These are phyloP conservation scores for Panagrolaimus sp. DNA, from an alignment of 1,140 invertebrate genomes.

Conservation along the genomic window DNA sequence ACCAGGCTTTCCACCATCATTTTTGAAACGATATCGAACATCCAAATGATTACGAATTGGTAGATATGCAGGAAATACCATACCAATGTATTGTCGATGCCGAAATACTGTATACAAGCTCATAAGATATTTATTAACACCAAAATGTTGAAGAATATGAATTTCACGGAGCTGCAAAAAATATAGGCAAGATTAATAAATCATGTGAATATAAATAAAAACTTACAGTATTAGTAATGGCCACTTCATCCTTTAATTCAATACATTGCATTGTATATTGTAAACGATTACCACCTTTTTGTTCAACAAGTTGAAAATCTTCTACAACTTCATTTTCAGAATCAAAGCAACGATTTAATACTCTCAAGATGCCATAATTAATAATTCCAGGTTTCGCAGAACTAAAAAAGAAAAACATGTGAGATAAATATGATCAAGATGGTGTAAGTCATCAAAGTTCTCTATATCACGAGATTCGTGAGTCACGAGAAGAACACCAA, in stretches of 20 bases:
- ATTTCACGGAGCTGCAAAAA: constrained; percentile 10
- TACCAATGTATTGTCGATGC: constrained; percentile 3
- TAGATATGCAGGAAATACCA: background rate
- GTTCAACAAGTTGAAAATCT: background rate
- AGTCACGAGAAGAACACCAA: no score
- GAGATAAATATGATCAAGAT: no score
- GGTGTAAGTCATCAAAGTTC: no score
- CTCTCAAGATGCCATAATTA: no score
- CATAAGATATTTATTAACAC: background rate
- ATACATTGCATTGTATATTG: background rate
- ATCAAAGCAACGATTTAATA: no score
- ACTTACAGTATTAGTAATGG: background rate
- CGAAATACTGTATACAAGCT: background rate
- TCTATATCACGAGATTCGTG: no score
- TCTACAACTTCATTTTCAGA: background rate
- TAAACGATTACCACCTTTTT: background rate
- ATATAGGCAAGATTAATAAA: background rate
- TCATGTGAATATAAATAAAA: background rate
- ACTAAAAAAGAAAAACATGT: no score
- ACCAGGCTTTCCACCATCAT: background rate
- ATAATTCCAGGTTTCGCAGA: no score
- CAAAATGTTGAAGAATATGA: background rate
- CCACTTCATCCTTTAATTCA: background rate
- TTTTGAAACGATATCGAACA: background rate
- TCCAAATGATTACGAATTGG: background rate